Conservation (phyloP, 2,797 vertebrate species). For the Allobates femoralis region DNA sequence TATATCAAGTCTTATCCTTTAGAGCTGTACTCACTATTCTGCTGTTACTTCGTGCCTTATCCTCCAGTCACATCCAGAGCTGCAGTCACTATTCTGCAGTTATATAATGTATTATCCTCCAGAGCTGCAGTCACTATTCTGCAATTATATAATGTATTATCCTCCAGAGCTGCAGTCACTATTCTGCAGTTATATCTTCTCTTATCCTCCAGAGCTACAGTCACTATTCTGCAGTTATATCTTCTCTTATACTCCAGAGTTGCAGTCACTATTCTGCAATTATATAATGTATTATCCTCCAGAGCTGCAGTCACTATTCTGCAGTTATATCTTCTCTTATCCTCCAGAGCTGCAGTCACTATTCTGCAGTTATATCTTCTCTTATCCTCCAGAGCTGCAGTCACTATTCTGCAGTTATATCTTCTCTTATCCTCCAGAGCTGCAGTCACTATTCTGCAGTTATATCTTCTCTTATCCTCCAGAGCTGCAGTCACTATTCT, state of each 20-base stretch:
- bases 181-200: too few relatives aligned
- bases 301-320: not conserved
- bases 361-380: not conserved
- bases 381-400: not conserved
- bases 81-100: not conserved
- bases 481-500: not conserved
- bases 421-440: not conserved
- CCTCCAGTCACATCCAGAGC: not conserved
- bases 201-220: not conserved
- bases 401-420: too few relatives aligned
- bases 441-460: not conserved
- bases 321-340: not conserved
- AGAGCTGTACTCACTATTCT: too few relatives aligned
- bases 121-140: too few relatives aligned
- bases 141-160: too few relatives aligned
- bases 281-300: too few relatives aligned
- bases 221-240: not conserved
- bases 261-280: too few relatives aligned
- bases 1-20: too few relatives aligned
- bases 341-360: not conserved
- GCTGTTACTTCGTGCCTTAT: not conserved
- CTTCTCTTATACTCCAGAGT: not conserved
- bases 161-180: not conserved
- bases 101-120: not conserved
- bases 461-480: not conserved